Conservation (phyloP, 2,113 vertebrate species). For the Hydrochoerus hydrochaeris region DNA sequence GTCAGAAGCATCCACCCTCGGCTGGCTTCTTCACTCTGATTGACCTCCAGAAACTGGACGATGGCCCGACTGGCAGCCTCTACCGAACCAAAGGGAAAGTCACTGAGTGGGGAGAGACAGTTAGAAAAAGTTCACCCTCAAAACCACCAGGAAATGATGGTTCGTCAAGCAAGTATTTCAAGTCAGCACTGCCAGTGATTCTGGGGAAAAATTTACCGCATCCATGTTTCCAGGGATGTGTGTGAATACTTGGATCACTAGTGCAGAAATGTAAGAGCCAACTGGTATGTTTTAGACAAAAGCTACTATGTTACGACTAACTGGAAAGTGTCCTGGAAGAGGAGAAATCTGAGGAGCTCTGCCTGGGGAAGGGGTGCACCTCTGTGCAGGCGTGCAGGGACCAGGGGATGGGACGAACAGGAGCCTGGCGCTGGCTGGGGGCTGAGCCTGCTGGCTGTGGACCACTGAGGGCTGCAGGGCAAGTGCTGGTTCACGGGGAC, state of each 20-base stretch:
- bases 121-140: neutral
- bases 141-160: neutral
- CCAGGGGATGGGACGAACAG: neutral
- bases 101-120: neutral
- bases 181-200: neutral
- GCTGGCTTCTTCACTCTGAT: constrained; percentile 99
- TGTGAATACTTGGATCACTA: neutral
- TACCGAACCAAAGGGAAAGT: constrained; percentile 77
- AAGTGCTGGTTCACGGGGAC: neutral
- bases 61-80: constrained; percentile 99
- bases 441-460: neutral
- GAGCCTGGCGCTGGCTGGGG: neutral
- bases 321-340: neutral
- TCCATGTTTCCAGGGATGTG: neutral
- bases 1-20: constrained; percentile 99
- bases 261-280: neutral
- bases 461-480: neutral
- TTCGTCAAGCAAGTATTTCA: neutral
- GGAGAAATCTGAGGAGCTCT: neutral
- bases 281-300: neutral
- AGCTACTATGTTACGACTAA: neutral
- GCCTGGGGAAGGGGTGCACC: neutral
- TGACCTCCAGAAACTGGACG: constrained; percentile 98
- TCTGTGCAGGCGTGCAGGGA: neutral
- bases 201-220: neutral